Percentiles rank a stretch among this genome's conserved stretches.
Conservation (phyloP, 2,797 vertebrate genomes). For the Poeciliopsis gracilis region DNA sequence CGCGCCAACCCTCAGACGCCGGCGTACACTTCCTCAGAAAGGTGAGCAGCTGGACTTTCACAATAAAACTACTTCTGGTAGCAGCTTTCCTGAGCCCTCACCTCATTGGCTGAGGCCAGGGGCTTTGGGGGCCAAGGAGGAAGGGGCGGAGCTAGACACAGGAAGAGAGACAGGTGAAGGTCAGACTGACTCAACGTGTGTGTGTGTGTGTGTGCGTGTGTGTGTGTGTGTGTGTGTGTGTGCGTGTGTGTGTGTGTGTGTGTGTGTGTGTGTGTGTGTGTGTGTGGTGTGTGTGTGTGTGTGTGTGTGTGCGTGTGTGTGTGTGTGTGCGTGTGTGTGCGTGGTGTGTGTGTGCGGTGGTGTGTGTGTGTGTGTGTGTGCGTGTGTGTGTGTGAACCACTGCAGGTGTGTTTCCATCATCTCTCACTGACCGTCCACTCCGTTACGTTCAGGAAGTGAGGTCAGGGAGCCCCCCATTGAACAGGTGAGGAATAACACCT, state of each 20-base stretch:
- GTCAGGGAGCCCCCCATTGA: background rate
- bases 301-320: background rate
- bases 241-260: background rate
- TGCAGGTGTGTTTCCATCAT: background rate
- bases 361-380: background rate
- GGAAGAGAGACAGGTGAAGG: background rate
- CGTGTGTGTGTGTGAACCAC: background rate
- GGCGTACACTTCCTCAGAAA: background rate
- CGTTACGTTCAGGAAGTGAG: background rate
- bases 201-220: background rate
- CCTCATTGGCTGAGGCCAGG: background rate
- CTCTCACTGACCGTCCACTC: background rate
- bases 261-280: background rate
- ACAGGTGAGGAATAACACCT: slow-evolving; percentile 8
- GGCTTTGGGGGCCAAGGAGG: background rate
- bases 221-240: background rate
- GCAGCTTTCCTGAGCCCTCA: background rate
- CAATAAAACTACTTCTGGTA: background rate
- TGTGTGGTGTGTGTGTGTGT: background rate
- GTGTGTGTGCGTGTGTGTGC: background rate
- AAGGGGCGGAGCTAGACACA: background rate
- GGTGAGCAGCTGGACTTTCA: slow-evolving; percentile 16
- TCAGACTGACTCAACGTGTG: background rate
- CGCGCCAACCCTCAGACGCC: background rate
- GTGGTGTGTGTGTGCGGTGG: background rate